Evolutionary conservation across 2,888 invertebrate species (phyloP).

Genomic region (Drosophila fulvimacula): DNA sequence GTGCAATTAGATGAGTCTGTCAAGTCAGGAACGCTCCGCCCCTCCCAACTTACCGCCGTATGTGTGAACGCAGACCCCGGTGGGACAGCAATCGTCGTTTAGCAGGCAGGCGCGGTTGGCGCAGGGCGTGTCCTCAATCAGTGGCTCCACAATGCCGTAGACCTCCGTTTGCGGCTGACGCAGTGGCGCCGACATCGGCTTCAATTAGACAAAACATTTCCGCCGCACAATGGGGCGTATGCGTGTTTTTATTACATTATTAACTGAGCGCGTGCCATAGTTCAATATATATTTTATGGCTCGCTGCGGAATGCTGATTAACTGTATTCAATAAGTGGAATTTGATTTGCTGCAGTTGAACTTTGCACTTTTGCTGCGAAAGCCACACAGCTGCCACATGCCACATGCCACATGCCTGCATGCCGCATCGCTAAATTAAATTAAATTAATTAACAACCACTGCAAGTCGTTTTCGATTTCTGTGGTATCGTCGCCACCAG

Average conservation of each 20-base stretch:
- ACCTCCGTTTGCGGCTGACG: conserved; percentile 70
- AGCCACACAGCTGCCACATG: not conserved
- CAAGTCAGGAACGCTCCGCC: not conserved
- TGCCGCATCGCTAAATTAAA: not conserved
- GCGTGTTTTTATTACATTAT: conserved; percentile 8
- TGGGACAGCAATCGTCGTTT: conserved; percentile 94
- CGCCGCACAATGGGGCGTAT: not conserved
- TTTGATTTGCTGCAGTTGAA: conserved; percentile 14
- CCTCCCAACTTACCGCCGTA: conserved; percentile 82
- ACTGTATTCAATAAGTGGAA: not conserved
- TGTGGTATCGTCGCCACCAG: not conserved
- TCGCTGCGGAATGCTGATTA: not conserved
- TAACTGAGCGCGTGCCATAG: conserved; percentile 14
- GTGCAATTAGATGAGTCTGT: not conserved
- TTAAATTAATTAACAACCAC: conserved; percentile 29
- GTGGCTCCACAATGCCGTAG: conserved; percentile 84
- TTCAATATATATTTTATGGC: conserved; percentile 15
- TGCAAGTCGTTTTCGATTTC: conserved; percentile 21
- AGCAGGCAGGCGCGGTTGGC: conserved; percentile 90
- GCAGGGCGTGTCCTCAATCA: conserved; percentile 90
- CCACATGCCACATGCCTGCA: conserved; percentile 3
- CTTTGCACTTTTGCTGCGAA: conserved; percentile 21
- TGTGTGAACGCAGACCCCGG: conserved; percentile 88
- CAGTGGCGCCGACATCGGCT: conserved; percentile 31
- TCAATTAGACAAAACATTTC: conserved; percentile 40